These are phyloP conservation scores for Falco peregrinus DNA, from an alignment of 2,797 vertebrate species.

Conservation along the genomic window DNA sequence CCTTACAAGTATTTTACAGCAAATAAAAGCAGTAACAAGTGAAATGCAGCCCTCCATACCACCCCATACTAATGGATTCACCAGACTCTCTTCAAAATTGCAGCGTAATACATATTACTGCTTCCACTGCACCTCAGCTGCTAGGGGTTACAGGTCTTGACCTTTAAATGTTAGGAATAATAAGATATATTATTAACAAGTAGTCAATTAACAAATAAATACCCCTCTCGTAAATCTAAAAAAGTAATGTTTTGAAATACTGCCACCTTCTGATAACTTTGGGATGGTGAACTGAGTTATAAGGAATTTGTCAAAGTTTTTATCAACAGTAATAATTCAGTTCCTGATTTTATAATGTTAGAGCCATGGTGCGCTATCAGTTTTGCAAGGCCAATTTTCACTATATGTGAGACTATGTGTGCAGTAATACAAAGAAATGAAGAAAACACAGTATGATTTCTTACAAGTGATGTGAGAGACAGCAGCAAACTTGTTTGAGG, in stretches of 20 bases:
- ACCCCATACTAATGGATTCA: neutral
- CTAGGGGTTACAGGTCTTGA: neutral
- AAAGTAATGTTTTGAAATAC: slow-evolving; percentile 45
- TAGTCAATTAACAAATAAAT: slow-evolving; percentile 51
- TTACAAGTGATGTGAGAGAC: neutral
- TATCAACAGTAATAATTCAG: neutral
- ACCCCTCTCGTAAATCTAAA: neutral
- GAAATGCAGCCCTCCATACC: neutral
- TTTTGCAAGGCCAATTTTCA: neutral
- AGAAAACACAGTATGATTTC: neutral
- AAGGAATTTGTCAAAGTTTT: neutral
- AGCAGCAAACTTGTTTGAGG: neutral
- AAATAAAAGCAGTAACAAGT: neutral
- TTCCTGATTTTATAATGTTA: neutral
- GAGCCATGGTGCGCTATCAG: neutral
- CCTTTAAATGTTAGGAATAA: slow-evolving; percentile 14
- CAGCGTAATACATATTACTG: neutral
- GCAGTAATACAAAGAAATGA: neutral
- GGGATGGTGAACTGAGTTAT: neutral
- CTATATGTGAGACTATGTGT: neutral
- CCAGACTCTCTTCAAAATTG: neutral
- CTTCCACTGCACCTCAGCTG: neutral
- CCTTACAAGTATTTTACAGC: neutral
- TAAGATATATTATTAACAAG: slow-evolving; percentile 28
- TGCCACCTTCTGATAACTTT: slow-evolving; percentile 51